These are phyloP conservation scores for Aegypius monachus DNA, from an alignment of 2,113 vertebrate species.

Conservation along the genomic window DNA sequence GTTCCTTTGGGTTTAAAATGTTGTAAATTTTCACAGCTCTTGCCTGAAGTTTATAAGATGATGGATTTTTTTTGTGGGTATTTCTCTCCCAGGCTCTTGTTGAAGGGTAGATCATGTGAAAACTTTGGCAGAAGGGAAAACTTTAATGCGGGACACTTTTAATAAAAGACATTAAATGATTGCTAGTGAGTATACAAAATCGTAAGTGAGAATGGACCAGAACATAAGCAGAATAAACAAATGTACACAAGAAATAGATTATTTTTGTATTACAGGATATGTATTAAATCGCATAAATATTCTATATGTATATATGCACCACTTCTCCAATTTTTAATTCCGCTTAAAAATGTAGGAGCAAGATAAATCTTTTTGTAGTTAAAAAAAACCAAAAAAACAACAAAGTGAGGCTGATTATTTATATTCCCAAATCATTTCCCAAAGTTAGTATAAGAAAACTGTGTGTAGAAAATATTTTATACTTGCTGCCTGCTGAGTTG, in stretches of 20 bases:
- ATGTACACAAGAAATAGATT: not conserved
- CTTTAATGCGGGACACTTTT: not conserved
- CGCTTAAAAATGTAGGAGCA: not conserved
- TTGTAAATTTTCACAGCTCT: not conserved
- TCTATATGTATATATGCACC: not conserved
- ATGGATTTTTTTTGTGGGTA: not conserved
- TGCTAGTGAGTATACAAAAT: not conserved
- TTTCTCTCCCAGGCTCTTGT: not conserved
- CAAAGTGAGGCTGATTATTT: not conserved
- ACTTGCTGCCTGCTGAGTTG: not conserved
- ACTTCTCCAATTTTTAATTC: not conserved
- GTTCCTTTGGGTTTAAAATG: not conserved
- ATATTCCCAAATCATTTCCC: not conserved
- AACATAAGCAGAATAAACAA: not conserved
- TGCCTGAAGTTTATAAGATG: not conserved
- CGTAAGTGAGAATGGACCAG: not conserved
- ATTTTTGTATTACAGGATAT: not conserved
- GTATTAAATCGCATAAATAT: not conserved
- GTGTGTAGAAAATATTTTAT: not conserved
- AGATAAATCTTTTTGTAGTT: not conserved
- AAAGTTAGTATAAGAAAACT: not conserved
- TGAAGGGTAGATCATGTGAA: not conserved
- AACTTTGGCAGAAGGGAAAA: not conserved
- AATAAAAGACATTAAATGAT: not conserved
- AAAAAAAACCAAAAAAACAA: not conserved